These are phyloP conservation scores for Thaleichthys pacificus DNA, from an alignment of 2,797 vertebrate species.

Conservation along the genomic window DNA sequence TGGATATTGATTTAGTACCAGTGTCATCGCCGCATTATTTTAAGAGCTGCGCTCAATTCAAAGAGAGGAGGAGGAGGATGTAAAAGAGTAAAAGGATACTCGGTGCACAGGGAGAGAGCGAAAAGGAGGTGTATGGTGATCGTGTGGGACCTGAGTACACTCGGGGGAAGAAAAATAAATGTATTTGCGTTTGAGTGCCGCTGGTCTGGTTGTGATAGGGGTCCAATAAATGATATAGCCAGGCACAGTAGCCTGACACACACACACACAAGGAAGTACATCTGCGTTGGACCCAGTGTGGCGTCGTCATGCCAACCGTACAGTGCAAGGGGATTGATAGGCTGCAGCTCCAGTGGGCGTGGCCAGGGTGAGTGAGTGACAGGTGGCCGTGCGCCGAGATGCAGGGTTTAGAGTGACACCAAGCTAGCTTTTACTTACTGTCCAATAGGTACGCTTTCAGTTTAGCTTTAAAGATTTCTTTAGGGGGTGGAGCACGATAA, in stretches of 20 bases:
- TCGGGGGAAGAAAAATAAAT: no score
- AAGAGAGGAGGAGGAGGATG: neutral
- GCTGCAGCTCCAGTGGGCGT: neutral
- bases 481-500: constrained; percentile 43
- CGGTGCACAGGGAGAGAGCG: neutral
- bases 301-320: neutral
- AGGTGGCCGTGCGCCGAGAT: neutral
- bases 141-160: no score
- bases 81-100: neutral
- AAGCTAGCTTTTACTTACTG: constrained; percentile 70
- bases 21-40: no score
- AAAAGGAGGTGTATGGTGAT: neutral
- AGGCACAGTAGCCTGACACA: no score
- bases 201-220: no score
- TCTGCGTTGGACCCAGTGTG: neutral
- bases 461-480: constrained; percentile 75
- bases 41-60: no score
- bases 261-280: neutral
- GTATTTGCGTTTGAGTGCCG: no score
- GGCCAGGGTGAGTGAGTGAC: constrained; percentile 8
- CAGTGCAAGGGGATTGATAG: neutral
- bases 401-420: constrained; percentile 9
- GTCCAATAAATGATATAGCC: no score
- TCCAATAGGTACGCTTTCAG: constrained; percentile 74
- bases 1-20: no score